Evolutionary conservation across 2,797 vertebrate genomes (phyloP).

Genomic region (Anguilla megastoma): DNA sequence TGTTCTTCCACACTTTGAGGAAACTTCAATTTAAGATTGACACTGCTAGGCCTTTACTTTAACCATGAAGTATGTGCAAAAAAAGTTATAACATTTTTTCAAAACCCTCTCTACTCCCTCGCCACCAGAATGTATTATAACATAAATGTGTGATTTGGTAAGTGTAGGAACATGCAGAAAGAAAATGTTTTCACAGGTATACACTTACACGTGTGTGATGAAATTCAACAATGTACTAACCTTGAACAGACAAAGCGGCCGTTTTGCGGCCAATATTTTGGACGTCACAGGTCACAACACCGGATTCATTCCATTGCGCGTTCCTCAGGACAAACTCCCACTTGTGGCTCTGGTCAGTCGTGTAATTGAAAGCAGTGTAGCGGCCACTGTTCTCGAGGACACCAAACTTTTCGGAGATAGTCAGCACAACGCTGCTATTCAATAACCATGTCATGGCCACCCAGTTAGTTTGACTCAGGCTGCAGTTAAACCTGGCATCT

Average conservation of each 20-base stretch:
- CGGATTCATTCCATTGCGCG: conserved; percentile 33
- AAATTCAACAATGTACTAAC: conserved; percentile 48
- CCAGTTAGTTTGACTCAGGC: conserved; percentile 37
- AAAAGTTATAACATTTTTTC: not conserved
- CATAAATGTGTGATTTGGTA: not conserved
- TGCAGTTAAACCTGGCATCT: conserved; percentile 59
- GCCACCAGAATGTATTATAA: not conserved
- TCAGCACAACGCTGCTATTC: conserved; percentile 24
- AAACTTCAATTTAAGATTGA: not conserved
- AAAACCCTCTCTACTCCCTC: not conserved
- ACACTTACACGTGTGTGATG: not conserved
- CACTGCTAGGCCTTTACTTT: too few species aligned
- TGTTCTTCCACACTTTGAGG: not conserved
- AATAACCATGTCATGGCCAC: conserved; percentile 52
- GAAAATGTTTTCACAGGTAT: not conserved
- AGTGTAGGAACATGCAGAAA: not conserved
- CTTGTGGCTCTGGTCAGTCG: conserved; percentile 23
- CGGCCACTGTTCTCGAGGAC: rapidly evolving
- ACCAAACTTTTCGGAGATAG: rapidly evolving
- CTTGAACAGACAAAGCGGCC: conserved; percentile 63
- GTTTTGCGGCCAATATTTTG: conserved; percentile 12
- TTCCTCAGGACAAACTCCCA: conserved; percentile 62
- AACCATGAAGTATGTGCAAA: too few species aligned
- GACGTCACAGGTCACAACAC: conserved; percentile 55
- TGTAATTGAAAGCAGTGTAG: conserved; percentile 51